Evolutionary conservation across 1,140 invertebrate species (phyloP), one percentile per base, ranked within the genome.

Genomic region (Dendrolimus kikuchii): DNA sequence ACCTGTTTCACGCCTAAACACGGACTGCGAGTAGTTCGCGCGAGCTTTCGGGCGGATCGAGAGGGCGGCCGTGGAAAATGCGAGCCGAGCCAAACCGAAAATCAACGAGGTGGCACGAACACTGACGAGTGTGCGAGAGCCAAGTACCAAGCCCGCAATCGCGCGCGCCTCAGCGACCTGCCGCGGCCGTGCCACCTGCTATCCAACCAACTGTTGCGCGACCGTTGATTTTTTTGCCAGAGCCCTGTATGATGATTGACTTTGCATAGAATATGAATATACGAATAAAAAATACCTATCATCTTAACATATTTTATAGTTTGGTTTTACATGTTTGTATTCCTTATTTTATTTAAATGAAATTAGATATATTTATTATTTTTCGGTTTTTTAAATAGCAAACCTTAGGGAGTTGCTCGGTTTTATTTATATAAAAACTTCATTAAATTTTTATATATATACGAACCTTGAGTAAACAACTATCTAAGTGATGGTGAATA

Each of bases 181-280:
- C 46, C 49, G 61, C 76, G 78, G 82, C 81, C 77, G 70, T 69
- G 69, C 76, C 81, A 84, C 81, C 81, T 83, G 83, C 81, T 75
- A 63, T 66, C 66, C 62, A 56, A 72, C 79, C 82, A 86, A 86
- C 82, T 84, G 82, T 86, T 86, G 77, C 77, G 63, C 78, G 78
- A 76, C 81, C 79, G 82, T 86, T 82, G 81, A 76, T 86, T 86
- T 86, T n/a, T 86, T 83, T 77, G 74, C 71, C 65, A 71, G 76
- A 66, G 68, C 69, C 60, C 64, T 56, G 49, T 48, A 56, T 62
- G 49, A 66, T 49, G 53, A 23, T 23, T 3, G 23, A 23, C 23
- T 23, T 23, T 77, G 66, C 73, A 63, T 71, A 69, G 72, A 80
- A 83, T 81, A 81, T 81, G 76, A 74, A 75, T 75, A 23, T 23